These are phyloP conservation scores for Hyalella azteca DNA, from an alignment of 2,888 invertebrate species.

Conservation along the genomic window DNA sequence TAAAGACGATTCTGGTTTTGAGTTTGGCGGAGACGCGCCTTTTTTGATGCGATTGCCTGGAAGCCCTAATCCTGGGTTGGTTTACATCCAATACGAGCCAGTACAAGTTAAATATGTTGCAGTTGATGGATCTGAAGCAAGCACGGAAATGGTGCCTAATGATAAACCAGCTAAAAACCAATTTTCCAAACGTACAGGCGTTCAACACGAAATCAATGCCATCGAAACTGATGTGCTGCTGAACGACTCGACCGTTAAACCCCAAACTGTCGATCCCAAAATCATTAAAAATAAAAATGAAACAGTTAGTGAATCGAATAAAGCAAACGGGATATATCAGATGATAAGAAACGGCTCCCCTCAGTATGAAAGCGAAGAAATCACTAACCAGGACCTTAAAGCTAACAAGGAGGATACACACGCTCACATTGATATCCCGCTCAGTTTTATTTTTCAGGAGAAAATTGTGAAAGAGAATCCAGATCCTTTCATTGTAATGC, in stretches of 20 bases:
- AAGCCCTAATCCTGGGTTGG: conserved; percentile 48
- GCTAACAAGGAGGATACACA: background rate
- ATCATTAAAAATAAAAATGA: no score
- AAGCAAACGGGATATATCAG: conserved; percentile 6
- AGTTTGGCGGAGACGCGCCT: conserved; percentile 45
- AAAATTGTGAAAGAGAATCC: background rate
- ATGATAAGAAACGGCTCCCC: background rate
- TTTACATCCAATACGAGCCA: conserved; percentile 54
- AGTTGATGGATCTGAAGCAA: background rate
- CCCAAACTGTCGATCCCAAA: no score
- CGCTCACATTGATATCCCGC: conserved; percentile 29
- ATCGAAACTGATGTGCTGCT: conserved; percentile 16
- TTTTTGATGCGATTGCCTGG: conserved; percentile 56
- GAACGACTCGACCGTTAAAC: background rate
- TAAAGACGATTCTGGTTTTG: conserved; percentile 43
- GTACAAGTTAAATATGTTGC: conserved; percentile 52
- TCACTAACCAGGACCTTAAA: background rate
- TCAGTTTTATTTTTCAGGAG: background rate
- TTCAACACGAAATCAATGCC: conserved; percentile 12
- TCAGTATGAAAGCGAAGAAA: background rate
- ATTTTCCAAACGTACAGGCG: conserved; percentile 3
- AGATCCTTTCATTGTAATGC: conserved; percentile 30
- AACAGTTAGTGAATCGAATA: background rate
- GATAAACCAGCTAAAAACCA: background rate
- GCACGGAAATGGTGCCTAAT: background rate